Evolutionary conservation across 2,797 vertebrate genomes (phyloP).

Genomic region (Pipistrellus kuhlii): DNA sequence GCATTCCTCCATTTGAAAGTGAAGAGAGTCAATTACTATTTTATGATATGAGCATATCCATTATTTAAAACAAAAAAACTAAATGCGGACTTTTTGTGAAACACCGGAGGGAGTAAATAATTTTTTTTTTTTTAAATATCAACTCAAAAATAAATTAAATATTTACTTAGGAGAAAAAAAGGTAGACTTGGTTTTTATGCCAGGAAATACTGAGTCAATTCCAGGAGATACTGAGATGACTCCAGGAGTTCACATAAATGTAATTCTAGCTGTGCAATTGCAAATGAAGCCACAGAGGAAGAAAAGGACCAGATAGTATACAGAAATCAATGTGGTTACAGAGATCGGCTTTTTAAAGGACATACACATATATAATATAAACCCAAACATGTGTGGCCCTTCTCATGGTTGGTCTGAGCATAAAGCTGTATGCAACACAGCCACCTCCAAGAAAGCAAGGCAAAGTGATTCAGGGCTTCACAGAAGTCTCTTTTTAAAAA

Average conservation of each 20-base stretch:
- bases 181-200: slow-evolving; percentile 56
- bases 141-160: slow-evolving; percentile 28
- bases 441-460: not conserved
- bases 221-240: slow-evolving; percentile 57
- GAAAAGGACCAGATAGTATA: slow-evolving; percentile 38
- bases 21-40: slow-evolving; percentile 4
- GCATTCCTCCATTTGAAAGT: not conserved
- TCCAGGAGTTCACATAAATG: slow-evolving; percentile 64
- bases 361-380: not conserved
- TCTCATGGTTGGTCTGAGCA: not conserved
- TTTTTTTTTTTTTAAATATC: not conserved
- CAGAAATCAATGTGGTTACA: slow-evolving; percentile 52
- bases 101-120: not conserved
- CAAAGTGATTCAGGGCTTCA: not conserved
- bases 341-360: slow-evolving; percentile 58
- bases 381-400: not conserved
- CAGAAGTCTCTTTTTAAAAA: too few species aligned
- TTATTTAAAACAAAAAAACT: slow-evolving; percentile 47
- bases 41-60: not conserved
- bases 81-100: not conserved
- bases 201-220: slow-evolving; percentile 63
- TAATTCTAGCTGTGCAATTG: slow-evolving; percentile 31
- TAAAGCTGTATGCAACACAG: not conserved
- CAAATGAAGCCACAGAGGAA: slow-evolving; percentile 63
- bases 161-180: not conserved